Base-by-base conservation (phyloP, 2,113 vertebrate genomes). In the Nannobrachium achirus region DNA sequence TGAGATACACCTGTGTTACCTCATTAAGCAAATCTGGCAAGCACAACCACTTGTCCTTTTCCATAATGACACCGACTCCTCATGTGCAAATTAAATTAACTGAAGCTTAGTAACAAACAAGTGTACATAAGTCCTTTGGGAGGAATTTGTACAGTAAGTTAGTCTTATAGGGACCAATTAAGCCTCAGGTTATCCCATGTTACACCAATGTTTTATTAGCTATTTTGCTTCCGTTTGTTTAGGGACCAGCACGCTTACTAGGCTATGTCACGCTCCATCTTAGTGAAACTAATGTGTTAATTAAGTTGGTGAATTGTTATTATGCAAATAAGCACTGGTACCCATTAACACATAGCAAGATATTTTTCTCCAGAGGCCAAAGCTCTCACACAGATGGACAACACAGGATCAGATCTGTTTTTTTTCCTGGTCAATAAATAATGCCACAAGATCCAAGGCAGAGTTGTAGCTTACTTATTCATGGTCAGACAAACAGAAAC, bases 31-130 rank as follows among this genome's bases (percentile, higher is more conserved):
- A 84, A 79, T 84, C 75, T 82, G 71, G 80, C 76, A 82, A 68
- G 74, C 75, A 80, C 80, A n/a, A n/a, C 20, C 20, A 25, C 20
- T 73, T 85, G 20, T 68, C 53, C 45, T 69, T 85, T 86, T 81
- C 73, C 86, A 79, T 88, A 73, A 88, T 58, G 65, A 63, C 76
- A 62, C 80, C 16, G 58, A 60, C 81, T 89, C 88, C 75, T 85
- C 39, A 69, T 71, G 75, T 79, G 75, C 63, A 85, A 85, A 90
- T 91, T 83, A 84, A 90, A 92, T 90, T 82, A 91, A 84, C 81
- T 77, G 63, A 76, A 80, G 79, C 84, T 85, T 80, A 75, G 82
- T 85, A 70, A 25, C 90, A 86, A 89, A 89, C 56, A 81, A 82
- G 78, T 85, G 83, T 69, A 85, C 57, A 61, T 71, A 63, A 66